Base-by-base conservation (phyloP, 92 coral and sea anemone species). In the Phenganax stokvisi region DNA sequence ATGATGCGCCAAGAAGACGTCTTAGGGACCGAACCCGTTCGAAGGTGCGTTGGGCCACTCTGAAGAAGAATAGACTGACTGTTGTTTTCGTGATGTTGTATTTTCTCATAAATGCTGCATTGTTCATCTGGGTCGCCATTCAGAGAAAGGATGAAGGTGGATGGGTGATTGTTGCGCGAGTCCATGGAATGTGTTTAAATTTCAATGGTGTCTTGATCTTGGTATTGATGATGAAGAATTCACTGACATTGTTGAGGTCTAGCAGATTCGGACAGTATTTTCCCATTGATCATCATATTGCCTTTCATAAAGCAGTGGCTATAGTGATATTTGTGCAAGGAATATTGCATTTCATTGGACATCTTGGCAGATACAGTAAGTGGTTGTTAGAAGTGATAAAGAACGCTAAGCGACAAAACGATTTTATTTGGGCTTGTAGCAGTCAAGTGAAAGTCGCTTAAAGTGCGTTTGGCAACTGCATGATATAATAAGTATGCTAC, bases 321-420 rank as follows among this genome's bases (percentile, higher is more conserved):
- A 54, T 76, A 25, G 70, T 76, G 58, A 76, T 76, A 56, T 57
- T 57, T 28, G 62, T 76, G 29, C 81, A 57, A 29, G 30, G 67
- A 7, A 53, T 60, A 20, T 51, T 60, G 27, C 81, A 76, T 55
- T 76, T 60, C 70, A 44, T 76, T 57, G 81, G 81, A 76, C 81
- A 76, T 76, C 70, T 76, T 29, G 81, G 81, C 30, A 57, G 81
- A 76, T 76, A 76, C 70, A 76, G 81, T 76, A 59, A 76, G 81
- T 76, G 47, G 20, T 5, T 37, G 47, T 37, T 37, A 37, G 47
- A 37, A 37, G 47, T 37, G 47, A 37, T 37, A 37, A 37, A 37
- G 47, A 37, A 37, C 47, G 47, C 5, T 37, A 5, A 37, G 5
- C 47, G 47, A 37, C 47, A 37, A 37, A 37, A 37, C 5, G 47